Base-by-base conservation (phyloP, 2,113 vertebrate genomes). In the Sakesphorus luctuosus region DNA sequence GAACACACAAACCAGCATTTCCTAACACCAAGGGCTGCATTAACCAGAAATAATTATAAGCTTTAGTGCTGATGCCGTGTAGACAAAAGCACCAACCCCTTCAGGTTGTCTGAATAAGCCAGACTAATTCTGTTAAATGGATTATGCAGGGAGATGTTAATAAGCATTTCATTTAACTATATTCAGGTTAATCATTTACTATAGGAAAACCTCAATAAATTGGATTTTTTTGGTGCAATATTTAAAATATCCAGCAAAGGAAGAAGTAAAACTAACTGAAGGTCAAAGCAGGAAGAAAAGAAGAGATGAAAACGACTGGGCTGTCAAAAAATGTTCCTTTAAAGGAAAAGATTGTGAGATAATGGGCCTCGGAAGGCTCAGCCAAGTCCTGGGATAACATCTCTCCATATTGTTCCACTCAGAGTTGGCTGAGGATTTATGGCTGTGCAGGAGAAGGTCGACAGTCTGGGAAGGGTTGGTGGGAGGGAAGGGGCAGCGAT, bases 31-130 rank as follows among this genome's bases (percentile, higher is more conserved):
- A 86, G 91, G 78, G 53, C 87, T 78, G 85, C 89, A 91, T 94
- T 92, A 95, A 72, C 69, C 76, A 92, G 90, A 69, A 94, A 95
- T 91, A 97, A 96, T 96, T 94, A 94, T 36, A 67, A 96, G 92
- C 85, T 96, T 84, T 93, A 90, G 62, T 50, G 83, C 84, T 72
- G 94, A 93, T 68, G 89, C 80, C 76, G 74, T 80, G 79, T 84
- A 90, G 95, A 96, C 87, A 96, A 96, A 96, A 90, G 84, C 84
- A 89, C 0, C 23, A 77, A 84, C 89, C 82, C 87, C 94, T 96
- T 87, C 79, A 90, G 87, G 40, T 65, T 94, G 89, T 87, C 67
- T 92, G 89, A 95, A 95, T 87, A 80, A 90, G 90, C 63, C 92
- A 31, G 82, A 92, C 91, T 94, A 97, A 95, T 94, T 88, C 87